Percentiles rank a stretch among this genome's conserved stretches.
These are phyloP conservation scores for Drosophila prolongata DNA, from an alignment of 2,888 invertebrate species.

Conservation along the genomic window DNA sequence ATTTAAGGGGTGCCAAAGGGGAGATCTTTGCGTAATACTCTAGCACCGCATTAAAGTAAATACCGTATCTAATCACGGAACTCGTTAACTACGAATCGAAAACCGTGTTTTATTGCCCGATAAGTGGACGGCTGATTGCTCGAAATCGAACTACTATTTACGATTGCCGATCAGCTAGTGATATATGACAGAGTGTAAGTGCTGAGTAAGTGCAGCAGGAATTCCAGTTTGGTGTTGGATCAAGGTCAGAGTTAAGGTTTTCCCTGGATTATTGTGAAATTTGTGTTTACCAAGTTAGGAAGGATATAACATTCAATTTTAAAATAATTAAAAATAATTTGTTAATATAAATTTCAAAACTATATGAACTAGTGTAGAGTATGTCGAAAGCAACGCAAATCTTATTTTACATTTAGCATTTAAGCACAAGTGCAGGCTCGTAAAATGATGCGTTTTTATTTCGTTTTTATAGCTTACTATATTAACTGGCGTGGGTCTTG, in stretches of 20 bases:
- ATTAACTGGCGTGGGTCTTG: neutral
- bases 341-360: too few relatives aligned
- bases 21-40: slow-evolving; percentile 37
- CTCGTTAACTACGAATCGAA: slow-evolving; percentile 26
- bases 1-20: neutral
- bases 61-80: slow-evolving; percentile 35
- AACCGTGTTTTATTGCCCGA: slow-evolving; percentile 24
- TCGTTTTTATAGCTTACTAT: neutral
- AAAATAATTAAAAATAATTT: too few relatives aligned
- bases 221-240: neutral
- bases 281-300: too few relatives aligned
- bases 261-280: neutral
- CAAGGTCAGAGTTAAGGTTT: neutral
- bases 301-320: neutral
- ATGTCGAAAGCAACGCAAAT: neutral
- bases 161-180: slow-evolving; percentile 31
- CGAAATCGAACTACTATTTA: slow-evolving; percentile 37
- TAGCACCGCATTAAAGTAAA: slow-evolving; percentile 27
- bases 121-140: slow-evolving; percentile 41
- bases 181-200: slow-evolving; percentile 12
- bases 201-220: slow-evolving; percentile 22
- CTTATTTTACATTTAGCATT: neutral
- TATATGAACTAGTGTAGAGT: neutral
- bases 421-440: neutral
- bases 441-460: neutral